These are phyloP conservation scores for Neodiprion virginianus DNA, from an alignment of 1,140 invertebrate species.

Conservation along the genomic window DNA sequence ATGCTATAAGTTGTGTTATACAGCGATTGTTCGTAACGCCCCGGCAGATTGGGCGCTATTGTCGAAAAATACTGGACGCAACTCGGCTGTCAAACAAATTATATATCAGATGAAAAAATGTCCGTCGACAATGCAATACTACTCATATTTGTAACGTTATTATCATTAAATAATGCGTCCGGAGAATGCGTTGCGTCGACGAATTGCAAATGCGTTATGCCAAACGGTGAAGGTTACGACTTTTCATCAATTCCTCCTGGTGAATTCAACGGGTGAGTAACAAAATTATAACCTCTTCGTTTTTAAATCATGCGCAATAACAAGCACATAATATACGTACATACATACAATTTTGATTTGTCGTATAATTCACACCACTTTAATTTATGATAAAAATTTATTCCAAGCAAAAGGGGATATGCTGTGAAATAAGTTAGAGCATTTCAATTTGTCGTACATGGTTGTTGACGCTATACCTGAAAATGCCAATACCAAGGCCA, in stretches of 20 bases:
- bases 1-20: no score
- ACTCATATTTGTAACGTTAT: not conserved
- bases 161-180: not conserved
- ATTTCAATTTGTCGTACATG: no score
- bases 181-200: slow-evolving; percentile 27
- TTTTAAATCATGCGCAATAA: not conserved
- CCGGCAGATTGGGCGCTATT: no score
- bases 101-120: not conserved
- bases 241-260: slow-evolving; percentile 24
- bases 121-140: not conserved
- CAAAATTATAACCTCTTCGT: slow-evolving; percentile 17
- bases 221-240: slow-evolving; percentile 27
- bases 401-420: not conserved
- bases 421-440: no score
- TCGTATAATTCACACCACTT: slow-evolving; percentile 2
- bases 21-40: no score
- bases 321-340: not conserved
- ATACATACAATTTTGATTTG: not conserved
- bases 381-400: not conserved
- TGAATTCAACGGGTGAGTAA: slow-evolving; percentile 13
- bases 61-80: no score
- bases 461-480: no score
- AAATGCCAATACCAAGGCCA: no score
- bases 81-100: not conserved
- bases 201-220: slow-evolving; percentile 26